Percentiles rank a stretch among this genome's conserved stretches.
phyloP scores from a whole-genome alignment of 2,113 vertebrate species.

The Paramisgurnus dabryanus region DNA sequence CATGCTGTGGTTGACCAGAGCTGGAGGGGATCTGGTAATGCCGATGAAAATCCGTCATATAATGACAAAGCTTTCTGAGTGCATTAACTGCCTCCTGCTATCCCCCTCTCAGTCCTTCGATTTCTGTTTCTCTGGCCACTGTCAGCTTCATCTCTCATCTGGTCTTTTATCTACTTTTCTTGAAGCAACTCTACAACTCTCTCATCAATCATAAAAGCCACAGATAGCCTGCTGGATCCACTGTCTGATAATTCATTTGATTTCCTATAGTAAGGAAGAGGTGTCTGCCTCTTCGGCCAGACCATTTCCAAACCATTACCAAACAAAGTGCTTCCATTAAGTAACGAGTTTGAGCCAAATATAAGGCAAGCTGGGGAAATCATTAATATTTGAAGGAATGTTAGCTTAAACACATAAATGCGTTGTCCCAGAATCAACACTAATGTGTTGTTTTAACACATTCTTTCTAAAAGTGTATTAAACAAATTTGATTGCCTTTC shows the following conservation, averaged over 20 bases:
- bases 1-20: constrained; percentile 37
- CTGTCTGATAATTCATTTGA: background rate
- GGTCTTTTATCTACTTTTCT: background rate
- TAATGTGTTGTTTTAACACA: too few relatives aligned
- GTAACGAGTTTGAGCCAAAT: background rate
- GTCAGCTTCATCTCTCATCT: constrained; percentile 25
- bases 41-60: constrained; percentile 34
- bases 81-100: constrained; percentile 31
- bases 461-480: background rate
- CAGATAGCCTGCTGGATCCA: background rate
- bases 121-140: constrained; percentile 21
- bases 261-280: background rate
- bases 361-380: background rate
- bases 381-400: background rate
- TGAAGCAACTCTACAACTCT: background rate
- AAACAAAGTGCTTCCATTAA: background rate
- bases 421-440: too few relatives aligned
- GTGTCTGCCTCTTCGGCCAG: background rate
- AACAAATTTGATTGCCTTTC: too few relatives aligned
- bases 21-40: constrained; percentile 37
- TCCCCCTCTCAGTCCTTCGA: background rate
- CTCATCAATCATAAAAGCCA: constrained; percentile 1
- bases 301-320: background rate
- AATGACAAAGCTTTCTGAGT: constrained; percentile 20
- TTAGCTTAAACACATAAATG: too few relatives aligned